Conservation (phyloP, 1,140 invertebrate genomes). For the Bradynema listronoti region DNA sequence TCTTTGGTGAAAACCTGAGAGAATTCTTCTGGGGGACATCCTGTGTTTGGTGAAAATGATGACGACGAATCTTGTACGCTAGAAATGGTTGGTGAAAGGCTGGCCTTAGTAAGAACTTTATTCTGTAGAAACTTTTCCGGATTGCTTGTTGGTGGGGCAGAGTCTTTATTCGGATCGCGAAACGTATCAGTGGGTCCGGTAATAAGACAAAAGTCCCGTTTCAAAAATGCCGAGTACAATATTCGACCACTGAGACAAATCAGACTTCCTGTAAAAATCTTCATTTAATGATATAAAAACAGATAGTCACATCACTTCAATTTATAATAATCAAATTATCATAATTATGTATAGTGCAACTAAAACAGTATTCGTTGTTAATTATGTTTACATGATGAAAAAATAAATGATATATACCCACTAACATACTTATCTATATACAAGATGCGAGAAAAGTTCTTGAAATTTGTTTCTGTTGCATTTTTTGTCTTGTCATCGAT, state of each 20-base stretch:
- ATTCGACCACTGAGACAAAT: constrained; percentile 42
- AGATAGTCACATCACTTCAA: no score
- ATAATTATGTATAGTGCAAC: no score
- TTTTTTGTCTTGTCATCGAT: no score
- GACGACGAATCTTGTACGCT: constrained; percentile 16
- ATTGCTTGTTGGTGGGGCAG: constrained; percentile 38
- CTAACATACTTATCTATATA: no score
- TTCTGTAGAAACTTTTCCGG: constrained; percentile 34
- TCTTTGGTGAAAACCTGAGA: constrained; percentile 26
- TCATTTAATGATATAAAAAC: no score
- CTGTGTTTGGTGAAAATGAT: constrained; percentile 11
- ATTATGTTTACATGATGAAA: no score
- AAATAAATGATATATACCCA: no score
- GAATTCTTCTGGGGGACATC: constrained; percentile 34
- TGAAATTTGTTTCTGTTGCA: no score
- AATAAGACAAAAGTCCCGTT: constrained; percentile 46
- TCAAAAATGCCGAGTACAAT: constrained; percentile 43
- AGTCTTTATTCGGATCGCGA: constrained; percentile 40
- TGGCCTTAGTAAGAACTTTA: constrained; percentile 46
- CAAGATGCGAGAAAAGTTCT: no score
- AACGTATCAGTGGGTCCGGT: constrained; percentile 38
- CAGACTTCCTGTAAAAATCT: constrained; percentile 41
- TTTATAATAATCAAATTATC: no score
- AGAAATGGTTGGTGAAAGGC: constrained; percentile 41
- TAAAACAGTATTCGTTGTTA: no score